phyloP scores from a whole-genome alignment of 2,888 invertebrate species.

The Cremastobaeus sp. region DNA sequence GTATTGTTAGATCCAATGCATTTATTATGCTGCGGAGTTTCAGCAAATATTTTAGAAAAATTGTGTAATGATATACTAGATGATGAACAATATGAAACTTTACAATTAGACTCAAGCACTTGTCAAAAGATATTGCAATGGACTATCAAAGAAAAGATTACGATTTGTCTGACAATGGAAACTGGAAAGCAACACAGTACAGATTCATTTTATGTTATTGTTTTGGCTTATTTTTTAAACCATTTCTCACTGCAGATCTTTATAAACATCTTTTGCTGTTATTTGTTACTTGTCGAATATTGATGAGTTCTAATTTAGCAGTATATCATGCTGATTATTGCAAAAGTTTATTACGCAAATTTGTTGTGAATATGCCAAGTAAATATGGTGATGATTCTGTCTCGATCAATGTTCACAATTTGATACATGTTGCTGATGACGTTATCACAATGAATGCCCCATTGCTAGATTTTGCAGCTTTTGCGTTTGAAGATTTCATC shows the following conservation, averaged over 20 bases:
- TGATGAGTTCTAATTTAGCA: conserved; percentile 34
- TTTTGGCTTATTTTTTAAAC: conserved; percentile 46
- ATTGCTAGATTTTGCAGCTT: conserved; percentile 11
- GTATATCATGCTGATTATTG: conserved; percentile 33
- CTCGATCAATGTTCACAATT: conserved; percentile 5
- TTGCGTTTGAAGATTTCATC: conserved; percentile 18
- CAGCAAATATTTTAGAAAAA: too few relatives aligned
- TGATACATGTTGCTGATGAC: conserved; percentile 24
- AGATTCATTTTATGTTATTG: conserved; percentile 48
- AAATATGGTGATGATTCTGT: conserved; percentile 16
- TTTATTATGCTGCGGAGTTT: too few relatives aligned
- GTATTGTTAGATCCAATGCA: too few relatives aligned
- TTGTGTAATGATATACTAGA: conserved; percentile 1
- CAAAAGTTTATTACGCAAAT: conserved; percentile 11
- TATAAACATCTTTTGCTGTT: conserved; percentile 58
- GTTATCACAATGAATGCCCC: conserved; percentile 15
- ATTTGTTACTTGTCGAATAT: conserved; percentile 50
- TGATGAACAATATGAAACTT: conserved; percentile 9
- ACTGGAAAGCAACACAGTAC: conserved; percentile 15
- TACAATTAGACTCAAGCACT: background rate
- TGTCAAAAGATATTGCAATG: too few relatives aligned
- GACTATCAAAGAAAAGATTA: too few relatives aligned
- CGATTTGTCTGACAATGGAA: conserved; percentile 28
- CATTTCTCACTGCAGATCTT: conserved; percentile 39
- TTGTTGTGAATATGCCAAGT: conserved; percentile 9